Base-by-base conservation (phyloP, 2,888 invertebrate genomes). In the Ochropacha duplaris region DNA sequence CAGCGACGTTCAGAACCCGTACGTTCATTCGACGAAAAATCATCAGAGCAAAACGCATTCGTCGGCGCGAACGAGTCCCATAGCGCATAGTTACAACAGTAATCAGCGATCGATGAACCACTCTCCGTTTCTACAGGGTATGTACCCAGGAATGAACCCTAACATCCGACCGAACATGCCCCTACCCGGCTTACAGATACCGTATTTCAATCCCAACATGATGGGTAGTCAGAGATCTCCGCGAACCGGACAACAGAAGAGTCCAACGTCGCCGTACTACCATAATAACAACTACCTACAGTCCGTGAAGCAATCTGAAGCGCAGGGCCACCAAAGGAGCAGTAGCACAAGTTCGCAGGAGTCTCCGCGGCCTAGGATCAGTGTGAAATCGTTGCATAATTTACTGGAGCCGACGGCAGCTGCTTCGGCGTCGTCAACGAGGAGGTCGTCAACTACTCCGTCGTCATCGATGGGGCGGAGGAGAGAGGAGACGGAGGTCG, bases 301-400 rank as follows among this genome's bases (percentile, higher is more conserved):
- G 54, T 83, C 89, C 14, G 76, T 85, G 64, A 89, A 90, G 71
- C 90, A 88, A 16, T 68, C 83, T 0, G 89, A 89, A 57, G 52
- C 65, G 22, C 68, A 72, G 26, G 68, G 70, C 3, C 80, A 80
- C 19, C 83, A 84, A 60, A 66, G 87, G 55, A 82, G 84, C 58
- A 78, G 78, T 59, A 79, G 86, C 60, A 62, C 83, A 57, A 69
- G 84, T 22, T 83, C 87, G 22, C 86, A 90, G 69, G 88, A 90
- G 68, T 89, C 92, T 50, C 90, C 93, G 65, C 93, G 94, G 61
- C 94, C 94, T 49, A 87, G 94, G 68, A 94, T 94, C 59, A 94
- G 94, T 77, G 94, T 94, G 61, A 95, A 94, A 79, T 94, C 94
- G 24, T 87, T 95, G 65, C 94, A 94, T 66, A 95, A 95, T 79